phyloP scores from a whole-genome alignment of 2,113 vertebrate genomes.

The Mesitornis unicolor region DNA sequence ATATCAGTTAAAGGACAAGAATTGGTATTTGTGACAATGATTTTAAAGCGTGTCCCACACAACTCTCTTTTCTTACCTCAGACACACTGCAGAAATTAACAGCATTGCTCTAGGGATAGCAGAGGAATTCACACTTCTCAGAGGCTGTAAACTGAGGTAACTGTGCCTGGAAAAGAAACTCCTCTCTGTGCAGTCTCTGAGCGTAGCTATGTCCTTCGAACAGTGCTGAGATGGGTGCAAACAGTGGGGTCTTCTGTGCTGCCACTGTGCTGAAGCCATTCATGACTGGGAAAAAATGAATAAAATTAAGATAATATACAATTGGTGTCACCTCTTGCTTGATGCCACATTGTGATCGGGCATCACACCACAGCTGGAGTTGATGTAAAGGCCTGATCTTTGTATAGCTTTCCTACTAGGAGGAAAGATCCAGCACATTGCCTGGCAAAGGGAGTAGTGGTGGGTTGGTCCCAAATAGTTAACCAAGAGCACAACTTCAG shows the following conservation, averaged over 20 bases:
- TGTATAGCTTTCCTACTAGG: not conserved
- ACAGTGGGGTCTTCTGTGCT: not conserved
- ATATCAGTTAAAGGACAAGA: not conserved
- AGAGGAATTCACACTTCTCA: not conserved
- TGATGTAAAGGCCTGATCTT: not conserved
- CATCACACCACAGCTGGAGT: not conserved
- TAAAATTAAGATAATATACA: not conserved
- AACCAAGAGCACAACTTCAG: not conserved
- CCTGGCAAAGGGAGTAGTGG: not conserved
- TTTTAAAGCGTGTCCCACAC: rapidly evolving
- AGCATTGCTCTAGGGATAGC: not conserved
- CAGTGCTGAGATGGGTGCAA: not conserved
- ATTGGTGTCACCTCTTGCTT: not conserved
- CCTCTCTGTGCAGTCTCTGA: not conserved
- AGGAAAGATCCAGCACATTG: not conserved
- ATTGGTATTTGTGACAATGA: not conserved
- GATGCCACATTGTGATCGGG: rapidly evolving
- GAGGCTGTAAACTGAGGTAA: not conserved
- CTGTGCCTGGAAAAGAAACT: not conserved
- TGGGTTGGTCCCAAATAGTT: not conserved
- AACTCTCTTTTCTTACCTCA: not conserved
- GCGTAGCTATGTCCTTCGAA: rapidly evolving
- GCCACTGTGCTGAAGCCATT: not conserved
- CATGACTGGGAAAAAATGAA: not conserved
- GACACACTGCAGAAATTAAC: not conserved